Evolutionary conservation across 2,888 invertebrate genomes (phyloP).

Genomic region (Microdon myrmicae): DNA sequence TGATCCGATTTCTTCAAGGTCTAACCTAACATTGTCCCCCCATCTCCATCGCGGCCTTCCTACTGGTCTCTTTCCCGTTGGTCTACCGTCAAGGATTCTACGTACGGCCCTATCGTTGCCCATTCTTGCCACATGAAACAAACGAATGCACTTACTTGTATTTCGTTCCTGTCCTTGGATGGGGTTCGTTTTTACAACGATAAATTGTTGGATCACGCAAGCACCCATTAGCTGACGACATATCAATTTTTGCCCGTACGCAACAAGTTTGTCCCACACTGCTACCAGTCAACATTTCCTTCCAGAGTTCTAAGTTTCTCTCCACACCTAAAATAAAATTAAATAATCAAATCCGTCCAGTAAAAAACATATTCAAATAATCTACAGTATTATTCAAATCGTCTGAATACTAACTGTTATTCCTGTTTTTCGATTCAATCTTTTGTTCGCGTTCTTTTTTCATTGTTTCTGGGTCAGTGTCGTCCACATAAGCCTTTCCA

Average conservation of each 20-base stretch:
- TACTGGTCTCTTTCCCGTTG: too few relatives aligned
- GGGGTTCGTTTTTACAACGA: constrained; percentile 94
- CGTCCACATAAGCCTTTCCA: constrained; percentile 95
- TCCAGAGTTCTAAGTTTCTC: constrained; percentile 89
- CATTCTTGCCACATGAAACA: too few relatives aligned
- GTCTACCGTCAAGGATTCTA: too few relatives aligned
- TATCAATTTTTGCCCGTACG: constrained; percentile 97
- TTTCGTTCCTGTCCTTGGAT: constrained; percentile 91
- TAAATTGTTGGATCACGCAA: constrained; percentile 99
- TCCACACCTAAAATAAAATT: constrained; percentile 73
- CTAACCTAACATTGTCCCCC: too few relatives aligned
- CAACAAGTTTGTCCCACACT: constrained; percentile 86
- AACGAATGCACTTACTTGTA: constrained; percentile 93
- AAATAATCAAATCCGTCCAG: constrained; percentile 1
- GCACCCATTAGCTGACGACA: constrained; percentile 95
- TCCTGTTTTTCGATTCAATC: constrained; percentile 84
- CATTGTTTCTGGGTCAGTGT: constrained; percentile 95
- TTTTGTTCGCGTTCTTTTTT: constrained; percentile 92
- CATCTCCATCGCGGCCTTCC: too few relatives aligned
- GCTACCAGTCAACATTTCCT: constrained; percentile 91
- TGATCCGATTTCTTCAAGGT: too few relatives aligned
- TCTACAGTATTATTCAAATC: too few relatives aligned
- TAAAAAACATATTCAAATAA: constrained; percentile 7
- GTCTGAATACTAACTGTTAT: constrained; percentile 76
- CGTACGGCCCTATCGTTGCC: too few relatives aligned